Evolutionary conservation across 1,140 invertebrate genomes (phyloP).

Genomic region (Oedothorax gibbosus): DNA sequence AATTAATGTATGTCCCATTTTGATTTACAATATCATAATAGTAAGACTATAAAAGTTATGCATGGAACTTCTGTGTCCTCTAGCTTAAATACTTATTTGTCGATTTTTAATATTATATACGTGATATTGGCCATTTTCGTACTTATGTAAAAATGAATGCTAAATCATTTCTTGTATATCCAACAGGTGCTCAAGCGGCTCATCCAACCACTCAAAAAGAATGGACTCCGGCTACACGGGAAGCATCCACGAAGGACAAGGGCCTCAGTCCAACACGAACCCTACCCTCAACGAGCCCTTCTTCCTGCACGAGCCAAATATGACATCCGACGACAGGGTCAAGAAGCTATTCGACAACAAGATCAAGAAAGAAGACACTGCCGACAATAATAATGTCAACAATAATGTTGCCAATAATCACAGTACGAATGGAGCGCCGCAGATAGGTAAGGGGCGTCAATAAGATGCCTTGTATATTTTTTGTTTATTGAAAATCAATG

Average conservation of each 20-base stretch:
- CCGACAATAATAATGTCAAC: slow-evolving; percentile 15
- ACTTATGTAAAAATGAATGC: too few species aligned
- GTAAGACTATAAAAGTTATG: too few species aligned
- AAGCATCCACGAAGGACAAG: slow-evolving; percentile 65
- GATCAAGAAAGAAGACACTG: slow-evolving; percentile 10
- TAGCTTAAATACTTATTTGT: too few species aligned
- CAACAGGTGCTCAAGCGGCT: slow-evolving; percentile 11
- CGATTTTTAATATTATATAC: too few species aligned
- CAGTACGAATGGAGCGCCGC: slow-evolving; percentile 26
- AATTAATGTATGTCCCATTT: too few species aligned
- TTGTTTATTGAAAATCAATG: not conserved
- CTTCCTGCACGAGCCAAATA: slow-evolving; percentile 83
- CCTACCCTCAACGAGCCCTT: slow-evolving; percentile 75
- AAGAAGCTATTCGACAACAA: slow-evolving; percentile 78
- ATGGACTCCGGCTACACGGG: slow-evolving; percentile 63
- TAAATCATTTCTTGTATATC: too few species aligned
- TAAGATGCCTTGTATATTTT: not conserved
- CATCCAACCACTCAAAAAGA: slow-evolving; percentile 66
- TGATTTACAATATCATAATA: too few species aligned
- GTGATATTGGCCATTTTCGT: too few species aligned
- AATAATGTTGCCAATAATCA: slow-evolving; percentile 9
- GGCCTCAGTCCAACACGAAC: slow-evolving; percentile 57
- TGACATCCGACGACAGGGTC: slow-evolving; percentile 81
- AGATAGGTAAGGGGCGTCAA: slow-evolving; percentile 22
- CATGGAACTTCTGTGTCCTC: too few species aligned